Conservation (phyloP, 2,888 invertebrate species). For the Himalopsyche japonica region DNA sequence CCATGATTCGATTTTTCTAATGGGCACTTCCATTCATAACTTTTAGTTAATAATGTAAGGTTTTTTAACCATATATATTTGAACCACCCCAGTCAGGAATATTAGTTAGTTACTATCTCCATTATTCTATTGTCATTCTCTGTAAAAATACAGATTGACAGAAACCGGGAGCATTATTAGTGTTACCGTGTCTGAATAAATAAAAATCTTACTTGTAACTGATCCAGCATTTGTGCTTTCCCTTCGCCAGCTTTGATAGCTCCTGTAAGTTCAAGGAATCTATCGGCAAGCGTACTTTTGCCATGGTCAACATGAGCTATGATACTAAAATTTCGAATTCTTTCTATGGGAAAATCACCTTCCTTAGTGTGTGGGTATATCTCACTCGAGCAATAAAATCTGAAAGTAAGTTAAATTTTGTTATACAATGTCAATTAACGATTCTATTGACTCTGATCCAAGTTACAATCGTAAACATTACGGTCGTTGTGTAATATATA, state of each 20-base stretch:
- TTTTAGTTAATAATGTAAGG: no score
- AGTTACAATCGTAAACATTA: neutral
- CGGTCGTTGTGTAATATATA: neutral
- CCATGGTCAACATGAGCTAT: conserved; percentile 99
- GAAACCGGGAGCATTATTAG: no score
- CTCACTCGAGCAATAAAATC: neutral
- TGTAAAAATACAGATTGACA: no score
- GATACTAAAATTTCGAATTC: conserved; percentile 92
- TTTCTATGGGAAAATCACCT: conserved; percentile 51
- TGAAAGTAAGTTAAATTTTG: neutral
- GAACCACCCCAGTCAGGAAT: no score
- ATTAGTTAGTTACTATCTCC: no score
- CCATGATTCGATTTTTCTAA: no score
- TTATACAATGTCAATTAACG: no score
- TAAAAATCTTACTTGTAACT: conserved; percentile 60
- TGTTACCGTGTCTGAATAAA: conserved; percentile 24
- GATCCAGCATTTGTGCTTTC: conserved; percentile 75
- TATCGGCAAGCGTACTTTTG: conserved; percentile 95
- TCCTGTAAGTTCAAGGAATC: conserved; percentile 91
- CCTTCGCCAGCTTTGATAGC: conserved; percentile 69
- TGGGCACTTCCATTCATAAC: no score
- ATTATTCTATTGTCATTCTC: no score
- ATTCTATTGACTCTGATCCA: neutral
- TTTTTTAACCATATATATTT: no score
- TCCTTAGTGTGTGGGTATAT: neutral